Conservation (phyloP, 2,113 vertebrate species). For the Nettapus auritus region DNA sequence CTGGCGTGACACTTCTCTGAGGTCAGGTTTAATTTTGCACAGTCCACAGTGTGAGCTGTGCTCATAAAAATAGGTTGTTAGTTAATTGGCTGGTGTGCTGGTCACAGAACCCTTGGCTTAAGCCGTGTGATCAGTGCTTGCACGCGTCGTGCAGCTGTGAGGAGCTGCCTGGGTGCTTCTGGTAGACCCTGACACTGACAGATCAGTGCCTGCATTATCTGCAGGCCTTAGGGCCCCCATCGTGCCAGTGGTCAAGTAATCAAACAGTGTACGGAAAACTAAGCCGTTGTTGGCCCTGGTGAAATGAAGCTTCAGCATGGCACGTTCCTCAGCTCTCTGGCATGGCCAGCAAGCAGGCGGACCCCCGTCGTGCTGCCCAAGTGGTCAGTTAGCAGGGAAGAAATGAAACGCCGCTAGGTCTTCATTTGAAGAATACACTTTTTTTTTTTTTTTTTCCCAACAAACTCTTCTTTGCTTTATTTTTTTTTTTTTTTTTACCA, state of each 20-base stretch:
- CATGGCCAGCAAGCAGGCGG: neutral
- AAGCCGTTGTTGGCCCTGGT: neutral
- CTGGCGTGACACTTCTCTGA: rapidly evolving
- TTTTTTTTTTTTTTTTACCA: slow-evolving; percentile 23
- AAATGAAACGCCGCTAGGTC: neutral
- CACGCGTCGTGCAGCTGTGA: neutral
- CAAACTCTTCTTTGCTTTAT: neutral
- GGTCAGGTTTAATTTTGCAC: neutral
- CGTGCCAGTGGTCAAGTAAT: neutral
- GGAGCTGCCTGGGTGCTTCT: neutral
- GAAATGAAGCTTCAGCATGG: slow-evolving; percentile 17
- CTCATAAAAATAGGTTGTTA: neutral
- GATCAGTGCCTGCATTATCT: neutral
- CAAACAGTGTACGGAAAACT: neutral
- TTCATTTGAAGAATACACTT: neutral
- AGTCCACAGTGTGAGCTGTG: neutral
- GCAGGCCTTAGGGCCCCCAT: neutral
- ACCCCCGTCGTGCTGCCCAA: rapidly evolving
- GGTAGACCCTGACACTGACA: neutral
- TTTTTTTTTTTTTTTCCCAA: neutral
- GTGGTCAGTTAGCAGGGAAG: neutral
- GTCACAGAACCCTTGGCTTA: neutral
- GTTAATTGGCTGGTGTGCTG: neutral
- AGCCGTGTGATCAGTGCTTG: neutral
- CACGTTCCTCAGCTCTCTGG: neutral